Conservation (phyloP, 2,797 vertebrate genomes). For the Petrocephalus schoutedeni region DNA sequence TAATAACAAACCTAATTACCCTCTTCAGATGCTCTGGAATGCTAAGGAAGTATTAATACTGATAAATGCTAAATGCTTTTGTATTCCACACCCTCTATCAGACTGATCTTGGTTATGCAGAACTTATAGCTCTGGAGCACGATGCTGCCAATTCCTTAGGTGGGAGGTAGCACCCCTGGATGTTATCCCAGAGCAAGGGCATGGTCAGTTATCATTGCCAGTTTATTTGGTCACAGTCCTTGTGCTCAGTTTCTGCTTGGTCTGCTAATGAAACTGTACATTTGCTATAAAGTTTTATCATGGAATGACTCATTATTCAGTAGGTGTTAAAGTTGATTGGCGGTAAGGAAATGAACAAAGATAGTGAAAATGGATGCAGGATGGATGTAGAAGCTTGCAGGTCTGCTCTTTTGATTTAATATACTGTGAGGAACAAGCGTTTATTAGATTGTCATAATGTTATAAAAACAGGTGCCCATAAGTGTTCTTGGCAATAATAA, state of each 20-base stretch:
- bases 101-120: neutral
- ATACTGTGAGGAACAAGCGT: neutral
- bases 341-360: neutral
- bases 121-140: neutral
- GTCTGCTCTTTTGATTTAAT: neutral
- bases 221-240: neutral
- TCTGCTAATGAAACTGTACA: neutral
- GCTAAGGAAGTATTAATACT: neutral
- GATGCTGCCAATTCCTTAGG: neutral
- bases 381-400: neutral
- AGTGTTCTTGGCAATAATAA: neutral
- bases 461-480: neutral
- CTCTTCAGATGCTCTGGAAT: neutral
- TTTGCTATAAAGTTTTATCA: neutral
- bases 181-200: neutral
- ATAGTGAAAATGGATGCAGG: neutral
- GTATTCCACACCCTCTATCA: neutral
- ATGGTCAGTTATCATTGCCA: neutral
- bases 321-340: neutral
- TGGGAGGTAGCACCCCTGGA: neutral
- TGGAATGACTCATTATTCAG: neutral
- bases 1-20: neutral
- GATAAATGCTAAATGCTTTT: neutral
- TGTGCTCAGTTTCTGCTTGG: neutral
- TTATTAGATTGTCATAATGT: neutral